phyloP scores from a whole-genome alignment of 2,797 vertebrate genomes.

The Taeniopygia guttata region DNA sequence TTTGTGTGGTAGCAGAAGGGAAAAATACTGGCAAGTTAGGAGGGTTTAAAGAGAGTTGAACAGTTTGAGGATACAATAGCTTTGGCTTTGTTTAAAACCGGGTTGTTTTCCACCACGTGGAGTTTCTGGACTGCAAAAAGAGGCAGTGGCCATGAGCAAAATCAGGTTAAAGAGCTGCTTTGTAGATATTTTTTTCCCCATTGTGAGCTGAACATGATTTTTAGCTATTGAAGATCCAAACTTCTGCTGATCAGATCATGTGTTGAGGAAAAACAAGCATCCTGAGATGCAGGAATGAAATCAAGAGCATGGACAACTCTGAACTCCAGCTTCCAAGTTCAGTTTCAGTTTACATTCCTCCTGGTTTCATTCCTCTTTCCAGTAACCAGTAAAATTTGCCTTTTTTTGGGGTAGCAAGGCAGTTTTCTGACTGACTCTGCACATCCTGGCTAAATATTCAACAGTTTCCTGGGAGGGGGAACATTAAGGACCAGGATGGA shows the following conservation, averaged over 20 bases:
- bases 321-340: background rate
- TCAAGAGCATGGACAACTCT: background rate
- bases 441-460: background rate
- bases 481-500: background rate
- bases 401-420: background rate
- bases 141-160: background rate
- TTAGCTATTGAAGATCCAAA: background rate
- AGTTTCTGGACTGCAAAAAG: background rate
- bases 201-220: background rate
- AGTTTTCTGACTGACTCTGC: background rate
- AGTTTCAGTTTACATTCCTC: background rate
- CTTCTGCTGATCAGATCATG: accelerated
- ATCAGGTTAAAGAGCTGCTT: background rate
- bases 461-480: background rate
- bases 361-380: background rate
- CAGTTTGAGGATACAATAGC: background rate
- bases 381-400: background rate
- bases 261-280: background rate
- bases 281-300: background rate
- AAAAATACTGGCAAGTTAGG: background rate
- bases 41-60: background rate
- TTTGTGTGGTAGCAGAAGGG: background rate
- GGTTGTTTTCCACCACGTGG: background rate
- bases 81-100: background rate
- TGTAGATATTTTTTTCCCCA: accelerated